Evolutionary conservation across 2,797 vertebrate genomes (phyloP), one percentile per base, ranked within the genome.

Genomic region (Xiphophorus birchmanni): DNA sequence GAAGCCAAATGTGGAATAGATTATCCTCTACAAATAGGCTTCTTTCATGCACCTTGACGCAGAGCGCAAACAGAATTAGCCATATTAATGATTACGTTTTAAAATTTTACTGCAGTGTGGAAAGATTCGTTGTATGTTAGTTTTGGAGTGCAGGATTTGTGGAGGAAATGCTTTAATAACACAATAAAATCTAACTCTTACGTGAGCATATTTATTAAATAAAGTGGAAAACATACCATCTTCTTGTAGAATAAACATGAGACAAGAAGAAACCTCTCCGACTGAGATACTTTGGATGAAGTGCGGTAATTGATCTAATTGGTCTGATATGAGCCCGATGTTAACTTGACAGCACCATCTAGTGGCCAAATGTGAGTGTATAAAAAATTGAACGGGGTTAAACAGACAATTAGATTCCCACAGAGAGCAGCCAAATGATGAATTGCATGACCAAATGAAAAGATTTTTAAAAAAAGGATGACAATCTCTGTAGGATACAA

Each of bases 331-430:
- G 35, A 42, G n/a, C 12, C 2, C 67, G 76, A 60, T 2, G 3
- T 37, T 2, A 9, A 86, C 4, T 23, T 29, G 45, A 88, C 58
- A 83, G 29, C 87, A 2, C 87, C 93, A 94, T 87, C 93, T 92
- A 80, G 78, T 87, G 93, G 81, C 1, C 0, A 12, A 47, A 45
- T 54, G 15, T 12, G 2, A 2, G 21, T 1, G 9, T 13, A 69
- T 12, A 42, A 26, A 13, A 71, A 44, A 5, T 4, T 37, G 8
- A 21, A 65, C 7, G 0, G 11, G 3, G 29, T 60, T 60, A 32
- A 60, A 56, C 50, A 52, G 54, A 56, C 26, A 67, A 45, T 45
- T 0, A 35, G 60, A 18, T 15, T 9, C 4, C 5, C 32, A 63
- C 29, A 63, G 29, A 60, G 29, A 17, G 2, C 29, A 35, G 29